These are phyloP conservation scores for Agonopterix heracliana DNA, from an alignment of 2,888 invertebrate species.

Conservation along the genomic window DNA sequence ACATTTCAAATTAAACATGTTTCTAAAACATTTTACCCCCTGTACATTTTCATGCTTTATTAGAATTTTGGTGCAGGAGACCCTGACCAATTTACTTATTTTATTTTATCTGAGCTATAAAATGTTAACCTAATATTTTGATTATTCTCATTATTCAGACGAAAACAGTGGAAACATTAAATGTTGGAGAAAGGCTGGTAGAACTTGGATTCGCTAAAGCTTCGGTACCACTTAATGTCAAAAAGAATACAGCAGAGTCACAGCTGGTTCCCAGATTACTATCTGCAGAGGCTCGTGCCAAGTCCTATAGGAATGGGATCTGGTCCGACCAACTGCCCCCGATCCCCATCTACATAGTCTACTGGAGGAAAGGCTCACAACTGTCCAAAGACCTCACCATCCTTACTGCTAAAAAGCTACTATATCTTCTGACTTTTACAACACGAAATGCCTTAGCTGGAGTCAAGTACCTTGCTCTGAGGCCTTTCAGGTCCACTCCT, in stretches of 20 bases:
- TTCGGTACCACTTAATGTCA: constrained; percentile 42
- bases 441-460: constrained; percentile 47
- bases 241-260: constrained; percentile 57
- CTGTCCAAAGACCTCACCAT: constrained; percentile 30
- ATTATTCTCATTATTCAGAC: constrained; percentile 37
- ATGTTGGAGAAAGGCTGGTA: constrained; percentile 62
- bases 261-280: constrained; percentile 51
- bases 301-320: constrained; percentile 54
- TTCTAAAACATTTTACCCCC: no score
- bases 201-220: constrained; percentile 68
- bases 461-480: constrained; percentile 37
- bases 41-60: no score
- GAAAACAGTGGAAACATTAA: constrained; percentile 55
- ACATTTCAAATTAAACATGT: no score
- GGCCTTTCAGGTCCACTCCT: constrained; percentile 40
- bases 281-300: constrained; percentile 59
- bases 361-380: constrained; percentile 55
- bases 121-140: no score
- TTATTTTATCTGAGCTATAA: no score
- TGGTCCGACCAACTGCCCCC: constrained; percentile 67
- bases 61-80: no score
- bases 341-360: constrained; percentile 47
- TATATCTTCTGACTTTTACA: constrained; percentile 33
- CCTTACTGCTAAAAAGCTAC: constrained; percentile 36
- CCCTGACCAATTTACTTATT: no score